These are phyloP conservation scores for Lasioglossum leucozonium DNA, from an alignment of 2,888 invertebrate species.

Conservation along the genomic window DNA sequence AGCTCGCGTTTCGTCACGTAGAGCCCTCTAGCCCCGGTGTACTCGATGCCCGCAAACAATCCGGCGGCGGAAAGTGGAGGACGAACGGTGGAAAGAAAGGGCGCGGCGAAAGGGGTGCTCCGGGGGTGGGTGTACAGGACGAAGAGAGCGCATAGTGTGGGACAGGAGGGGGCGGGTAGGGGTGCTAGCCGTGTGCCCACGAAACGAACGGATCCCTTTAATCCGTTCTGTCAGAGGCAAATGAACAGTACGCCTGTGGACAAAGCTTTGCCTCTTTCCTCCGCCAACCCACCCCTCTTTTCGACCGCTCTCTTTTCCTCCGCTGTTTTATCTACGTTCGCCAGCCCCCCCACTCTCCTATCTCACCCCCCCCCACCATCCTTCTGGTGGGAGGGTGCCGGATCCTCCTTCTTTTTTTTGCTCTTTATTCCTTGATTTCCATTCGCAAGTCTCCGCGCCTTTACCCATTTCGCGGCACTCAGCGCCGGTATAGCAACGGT, in stretches of 20 bases:
- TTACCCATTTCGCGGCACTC: slow-evolving; percentile 15
- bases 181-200: slow-evolving; percentile 19
- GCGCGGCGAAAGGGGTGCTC: not conserved
- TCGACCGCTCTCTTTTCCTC: not conserved
- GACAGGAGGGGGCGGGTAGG: not conserved
- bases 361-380: not conserved
- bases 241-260: slow-evolving; percentile 74
- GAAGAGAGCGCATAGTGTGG: not conserved
- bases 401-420: not conserved
- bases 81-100: slow-evolving; percentile 19
- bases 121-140: not conserved
- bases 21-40: slow-evolving; percentile 52
- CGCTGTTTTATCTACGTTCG: slow-evolving; percentile 35
- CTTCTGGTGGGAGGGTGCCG: not conserved
- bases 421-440: slow-evolving; percentile 40
- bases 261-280: slow-evolving; percentile 67
- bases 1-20: slow-evolving; percentile 61
- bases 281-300: not conserved
- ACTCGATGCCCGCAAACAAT: slow-evolving; percentile 70
- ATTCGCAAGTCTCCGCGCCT: not conserved
- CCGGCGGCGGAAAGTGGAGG: slow-evolving; percentile 35
- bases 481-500: not conserved
- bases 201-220: slow-evolving; percentile 75
- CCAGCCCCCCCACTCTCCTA: slow-evolving; percentile 12
- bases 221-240: slow-evolving; percentile 77